These are phyloP conservation scores for Lepilemur ruficaudatus DNA, from an alignment of 2,797 vertebrate species.

Conservation along the genomic window DNA sequence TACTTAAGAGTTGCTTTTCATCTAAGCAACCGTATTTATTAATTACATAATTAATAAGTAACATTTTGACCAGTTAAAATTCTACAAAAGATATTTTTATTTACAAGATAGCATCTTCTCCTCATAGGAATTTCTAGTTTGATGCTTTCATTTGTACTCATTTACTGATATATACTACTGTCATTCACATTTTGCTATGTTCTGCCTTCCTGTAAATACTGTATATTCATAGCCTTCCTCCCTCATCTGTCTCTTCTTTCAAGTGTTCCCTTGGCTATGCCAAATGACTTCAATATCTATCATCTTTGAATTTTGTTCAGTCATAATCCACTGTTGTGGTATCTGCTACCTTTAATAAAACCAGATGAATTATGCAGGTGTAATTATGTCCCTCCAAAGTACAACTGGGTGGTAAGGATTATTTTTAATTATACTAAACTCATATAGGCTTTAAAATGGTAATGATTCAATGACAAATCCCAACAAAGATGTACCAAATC, in stretches of 20 bases:
- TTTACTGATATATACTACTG: neutral
- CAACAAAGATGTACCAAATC: neutral
- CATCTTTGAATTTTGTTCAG: neutral
- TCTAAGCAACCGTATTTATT: neutral
- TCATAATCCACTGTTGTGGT: neutral
- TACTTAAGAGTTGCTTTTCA: neutral
- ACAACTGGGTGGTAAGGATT: neutral
- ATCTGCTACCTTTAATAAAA: neutral
- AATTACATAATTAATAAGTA: neutral
- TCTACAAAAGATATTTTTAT: neutral
- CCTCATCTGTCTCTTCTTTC: neutral
- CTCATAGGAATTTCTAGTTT: neutral
- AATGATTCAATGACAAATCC: neutral
- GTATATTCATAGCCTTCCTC: neutral
- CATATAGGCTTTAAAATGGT: neutral
- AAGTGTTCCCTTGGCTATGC: neutral
- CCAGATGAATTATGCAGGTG: neutral
- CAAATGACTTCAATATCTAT: neutral
- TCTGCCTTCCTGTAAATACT: neutral
- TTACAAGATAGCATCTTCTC: neutral
- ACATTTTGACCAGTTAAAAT: neutral
- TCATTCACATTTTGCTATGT: neutral
- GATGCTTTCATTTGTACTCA: neutral
- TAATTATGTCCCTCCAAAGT: neutral
- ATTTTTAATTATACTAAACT: conserved; percentile 10